A percentile compares a stretch with the other conserved stretches of the same genome.
These are phyloP conservation scores for Clarias platycephalus DNA, from an alignment of 2,797 vertebrate genomes.

Conservation along the genomic window DNA sequence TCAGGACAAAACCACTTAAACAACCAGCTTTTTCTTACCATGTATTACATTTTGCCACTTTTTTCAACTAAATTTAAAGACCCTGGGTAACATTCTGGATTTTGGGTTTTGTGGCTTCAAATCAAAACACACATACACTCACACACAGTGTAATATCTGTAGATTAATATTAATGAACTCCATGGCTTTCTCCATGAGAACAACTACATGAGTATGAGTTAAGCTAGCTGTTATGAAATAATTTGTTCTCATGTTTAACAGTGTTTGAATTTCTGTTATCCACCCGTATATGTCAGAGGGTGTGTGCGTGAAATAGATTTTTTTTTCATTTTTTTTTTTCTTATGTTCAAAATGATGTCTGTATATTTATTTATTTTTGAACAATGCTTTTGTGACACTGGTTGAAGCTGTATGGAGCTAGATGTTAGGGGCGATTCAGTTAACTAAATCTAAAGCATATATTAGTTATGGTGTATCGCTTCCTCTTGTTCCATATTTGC, in stretches of 20 bases:
- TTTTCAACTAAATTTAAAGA: not conserved
- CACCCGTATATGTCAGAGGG: not conserved
- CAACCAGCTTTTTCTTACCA: not conserved
- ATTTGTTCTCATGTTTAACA: not conserved
- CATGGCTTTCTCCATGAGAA: not conserved
- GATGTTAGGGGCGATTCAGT: not conserved
- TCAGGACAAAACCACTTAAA: not conserved
- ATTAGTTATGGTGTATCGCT: not conserved
- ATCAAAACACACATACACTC: not conserved
- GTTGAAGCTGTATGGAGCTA: conserved; percentile 24
- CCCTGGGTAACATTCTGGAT: not conserved
- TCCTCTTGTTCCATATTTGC: conserved; percentile 13
- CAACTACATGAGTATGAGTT: not conserved
- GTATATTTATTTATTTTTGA: conserved; percentile 49
- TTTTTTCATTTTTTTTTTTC: conserved; percentile 13
- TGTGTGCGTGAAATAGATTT: not conserved
- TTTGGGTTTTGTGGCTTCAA: not conserved
- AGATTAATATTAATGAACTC: not conserved
- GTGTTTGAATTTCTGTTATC: not conserved
- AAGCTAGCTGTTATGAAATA: not conserved
- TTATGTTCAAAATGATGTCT: conserved; percentile 17
- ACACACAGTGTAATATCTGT: not conserved
- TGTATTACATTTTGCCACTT: not conserved
- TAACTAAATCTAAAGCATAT: conserved; percentile 6
- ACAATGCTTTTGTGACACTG: conserved; percentile 39